Evolutionary conservation across 1,140 invertebrate genomes (phyloP).

Genomic region (Drosophila tsacasi): DNA sequence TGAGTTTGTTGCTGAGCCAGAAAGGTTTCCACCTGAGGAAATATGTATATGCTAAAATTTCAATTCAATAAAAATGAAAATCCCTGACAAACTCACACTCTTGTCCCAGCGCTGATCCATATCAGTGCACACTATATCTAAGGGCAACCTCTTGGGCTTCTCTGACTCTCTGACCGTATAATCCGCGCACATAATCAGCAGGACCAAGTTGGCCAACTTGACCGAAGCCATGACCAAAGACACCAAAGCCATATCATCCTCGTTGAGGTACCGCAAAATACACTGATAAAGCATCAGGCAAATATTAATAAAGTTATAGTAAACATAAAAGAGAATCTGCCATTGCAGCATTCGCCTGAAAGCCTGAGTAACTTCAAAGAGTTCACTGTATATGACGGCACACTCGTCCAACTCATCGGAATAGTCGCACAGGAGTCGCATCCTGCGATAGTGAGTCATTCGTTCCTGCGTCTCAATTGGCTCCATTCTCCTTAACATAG

Average conservation of each 20-base stretch:
- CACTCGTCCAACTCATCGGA: slow-evolving; percentile 61
- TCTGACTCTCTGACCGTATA: slow-evolving; percentile 53
- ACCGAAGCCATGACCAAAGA: slow-evolving; percentile 47
- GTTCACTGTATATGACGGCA: slow-evolving; percentile 58
- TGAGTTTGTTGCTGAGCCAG: slow-evolving; percentile 64
- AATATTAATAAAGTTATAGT: slow-evolving; percentile 69
- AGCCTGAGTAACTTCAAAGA: slow-evolving; percentile 54
- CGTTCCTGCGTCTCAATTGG: slow-evolving; percentile 48
- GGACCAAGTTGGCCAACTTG: slow-evolving; percentile 60
- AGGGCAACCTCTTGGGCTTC: slow-evolving; percentile 39
- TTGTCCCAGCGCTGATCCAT: slow-evolving; percentile 71
- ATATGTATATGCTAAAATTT: not conserved
- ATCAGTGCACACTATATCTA: slow-evolving; percentile 68
- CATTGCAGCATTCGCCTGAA: slow-evolving; percentile 69
- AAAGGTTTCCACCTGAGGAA: slow-evolving; percentile 61
- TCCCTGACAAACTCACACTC: slow-evolving; percentile 42
- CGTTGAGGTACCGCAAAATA: slow-evolving; percentile 50
- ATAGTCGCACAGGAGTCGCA: slow-evolving; percentile 63
- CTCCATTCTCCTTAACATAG: slow-evolving; percentile 55
- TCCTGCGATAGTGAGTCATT: slow-evolving; percentile 51
- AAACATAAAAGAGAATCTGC: slow-evolving; percentile 75
- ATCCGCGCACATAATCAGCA: slow-evolving; percentile 71
- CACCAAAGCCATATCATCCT: slow-evolving; percentile 29
- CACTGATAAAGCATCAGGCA: slow-evolving; percentile 70
- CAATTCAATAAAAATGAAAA: fast-evolving